A percentile compares a stretch with the other conserved stretches of the same genome.
phyloP scores from a whole-genome alignment of 2,888 invertebrate species.

The Dysmachus trigonus region DNA sequence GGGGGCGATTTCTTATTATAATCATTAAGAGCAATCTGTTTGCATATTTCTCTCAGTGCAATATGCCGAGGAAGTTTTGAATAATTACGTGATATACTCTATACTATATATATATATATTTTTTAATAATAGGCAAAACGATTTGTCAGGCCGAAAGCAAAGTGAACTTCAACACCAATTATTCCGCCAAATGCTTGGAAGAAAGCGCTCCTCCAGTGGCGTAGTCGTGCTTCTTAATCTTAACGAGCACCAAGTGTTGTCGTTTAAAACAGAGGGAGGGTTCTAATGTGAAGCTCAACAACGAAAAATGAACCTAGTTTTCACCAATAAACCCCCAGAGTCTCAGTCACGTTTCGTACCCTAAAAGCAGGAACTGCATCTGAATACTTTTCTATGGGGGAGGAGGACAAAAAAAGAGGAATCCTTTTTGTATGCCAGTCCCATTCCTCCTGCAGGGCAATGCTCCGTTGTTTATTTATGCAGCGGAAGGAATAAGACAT shows the following conservation, averaged over 20 bases:
- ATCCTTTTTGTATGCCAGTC: not conserved
- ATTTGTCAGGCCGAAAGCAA: not conserved
- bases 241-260: not conserved
- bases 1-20: not conserved
- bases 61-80: not conserved
- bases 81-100: not conserved
- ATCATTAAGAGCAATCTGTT: not conserved
- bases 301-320: not conserved
- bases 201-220: not conserved
- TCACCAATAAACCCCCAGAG: not conserved
- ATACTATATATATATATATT: not conserved
- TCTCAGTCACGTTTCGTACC: not conserved
- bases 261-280: not conserved
- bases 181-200: not conserved
- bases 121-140: not conserved
- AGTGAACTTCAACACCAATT: not conserved
- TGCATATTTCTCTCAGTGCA: not conserved
- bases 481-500: not conserved
- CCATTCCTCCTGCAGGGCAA: not conserved
- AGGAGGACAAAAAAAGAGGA: too few species aligned
- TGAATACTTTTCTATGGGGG: not conserved
- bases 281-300: not conserved
- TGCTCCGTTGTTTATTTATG: not conserved
- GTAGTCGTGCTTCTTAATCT: not conserved
- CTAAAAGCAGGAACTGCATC: not conserved